Percentiles rank a stretch among this genome's conserved stretches.
These are phyloP conservation scores for Drosophila novamexicana DNA, from an alignment of 1,140 invertebrate genomes.

Conservation along the genomic window DNA sequence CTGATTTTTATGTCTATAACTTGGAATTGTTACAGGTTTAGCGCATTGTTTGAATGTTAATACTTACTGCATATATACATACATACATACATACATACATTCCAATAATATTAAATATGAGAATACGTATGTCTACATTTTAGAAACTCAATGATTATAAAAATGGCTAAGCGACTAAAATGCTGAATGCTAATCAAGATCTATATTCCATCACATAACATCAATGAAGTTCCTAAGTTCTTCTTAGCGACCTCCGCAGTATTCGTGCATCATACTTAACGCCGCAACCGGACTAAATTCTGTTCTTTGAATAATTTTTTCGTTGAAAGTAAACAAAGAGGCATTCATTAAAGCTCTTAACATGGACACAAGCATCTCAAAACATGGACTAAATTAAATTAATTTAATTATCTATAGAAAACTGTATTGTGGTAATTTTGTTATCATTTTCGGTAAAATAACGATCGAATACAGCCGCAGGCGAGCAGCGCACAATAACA, in stretches of 20 bases:
- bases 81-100: too few relatives aligned
- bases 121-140: too few relatives aligned
- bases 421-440: slow-evolving; percentile 32
- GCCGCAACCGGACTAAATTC: not conserved
- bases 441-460: slow-evolving; percentile 26
- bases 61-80: not conserved
- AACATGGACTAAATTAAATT: slow-evolving; percentile 25
- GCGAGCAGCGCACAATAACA: slow-evolving; percentile 12
- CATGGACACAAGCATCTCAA: not conserved
- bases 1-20: not conserved
- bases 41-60: not conserved
- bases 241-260: too few relatives aligned
- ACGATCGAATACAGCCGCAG: slow-evolving; percentile 25
- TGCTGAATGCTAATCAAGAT: too few relatives aligned
- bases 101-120: too few relatives aligned
- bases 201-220: too few relatives aligned
- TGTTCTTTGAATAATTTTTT: not conserved
- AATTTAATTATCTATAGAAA: slow-evolving; percentile 42
- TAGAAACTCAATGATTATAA: too few relatives aligned
- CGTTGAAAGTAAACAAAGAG: not conserved
- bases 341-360: slow-evolving; percentile 7
- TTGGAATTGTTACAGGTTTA: not conserved
- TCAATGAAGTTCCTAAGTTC: too few relatives aligned
- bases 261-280: not conserved
- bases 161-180: too few relatives aligned